A percentile compares a stretch with the other conserved stretches of the same genome.
phyloP scores from a whole-genome alignment of 2,113 vertebrate species.

The Upupa epops region DNA sequence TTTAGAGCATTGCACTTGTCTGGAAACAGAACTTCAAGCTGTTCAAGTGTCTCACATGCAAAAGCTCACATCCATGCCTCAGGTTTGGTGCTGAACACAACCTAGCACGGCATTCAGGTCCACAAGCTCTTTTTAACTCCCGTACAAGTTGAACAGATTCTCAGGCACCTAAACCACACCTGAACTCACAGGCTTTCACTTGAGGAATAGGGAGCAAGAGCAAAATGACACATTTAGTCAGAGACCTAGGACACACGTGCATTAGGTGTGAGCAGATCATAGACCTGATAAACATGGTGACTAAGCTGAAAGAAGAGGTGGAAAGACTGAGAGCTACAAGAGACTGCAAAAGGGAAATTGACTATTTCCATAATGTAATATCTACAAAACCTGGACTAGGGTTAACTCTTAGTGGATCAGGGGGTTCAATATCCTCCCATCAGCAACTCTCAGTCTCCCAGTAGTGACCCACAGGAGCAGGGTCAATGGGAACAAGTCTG shows the following conservation, averaged over 20 bases:
- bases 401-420: too few species aligned
- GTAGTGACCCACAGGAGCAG: too few species aligned
- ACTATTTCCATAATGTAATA: too few species aligned
- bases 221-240: not conserved
- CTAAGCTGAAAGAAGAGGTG: too few species aligned
- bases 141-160: not conserved
- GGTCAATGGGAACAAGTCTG: too few species aligned
- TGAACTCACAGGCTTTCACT: not conserved
- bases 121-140: not conserved
- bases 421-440: too few species aligned
- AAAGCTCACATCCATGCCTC: not conserved
- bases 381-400: too few species aligned
- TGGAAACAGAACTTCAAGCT: not conserved
- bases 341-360: too few species aligned
- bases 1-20: not conserved
- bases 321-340: too few species aligned
- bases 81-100: not conserved
- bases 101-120: not conserved
- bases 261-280: too few species aligned
- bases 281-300: too few species aligned
- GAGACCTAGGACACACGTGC: not conserved
- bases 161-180: not conserved
- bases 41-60: not conserved
- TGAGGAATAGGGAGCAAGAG: not conserved
- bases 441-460: too few species aligned